Base-by-base conservation (phyloP, 2,113 vertebrate genomes). In the Sminthopsis crassicaudata region DNA sequence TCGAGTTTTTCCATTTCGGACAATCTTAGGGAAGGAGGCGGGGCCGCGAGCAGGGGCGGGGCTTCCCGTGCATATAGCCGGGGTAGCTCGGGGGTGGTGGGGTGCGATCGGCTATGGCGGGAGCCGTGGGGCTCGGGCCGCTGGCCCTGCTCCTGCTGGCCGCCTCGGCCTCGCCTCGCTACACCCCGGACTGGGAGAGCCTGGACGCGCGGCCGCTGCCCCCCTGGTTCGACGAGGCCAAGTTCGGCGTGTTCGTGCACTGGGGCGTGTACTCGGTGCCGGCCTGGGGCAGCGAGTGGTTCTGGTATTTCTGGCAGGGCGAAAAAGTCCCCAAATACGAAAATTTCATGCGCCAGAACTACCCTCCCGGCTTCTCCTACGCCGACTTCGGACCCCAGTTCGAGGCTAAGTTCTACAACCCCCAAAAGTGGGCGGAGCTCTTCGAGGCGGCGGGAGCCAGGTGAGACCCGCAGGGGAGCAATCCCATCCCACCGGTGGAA, bases 241-340 rank as follows among this genome's bases (percentile, higher is more conserved):
- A 99, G 95, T 98, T 99, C 94, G 99, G 99, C 1, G 98, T 99
- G 84, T 99, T 99, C 42, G 95, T 99, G 94, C 99, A 99, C 98
- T 99, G 99, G 99, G 99, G 99, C 0, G 99, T 99, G 95, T 99
- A 99, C 97, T 99, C 99, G 1, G 99, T 99, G 0, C 99, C 99
- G 0, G 99, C 98, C 22, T 99, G 99, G 96, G 98, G 97, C 48
- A 48, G 48, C n/a, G 99, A 99, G 98, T 99, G 99, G 99, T 99
- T 99, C 98, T 99, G 99, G 99, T 99, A 99, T 99, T 94, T 99
- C 98, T 99, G 99, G 99, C 95, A 96, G 98, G 99, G 99, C 0
- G 89, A 98, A 89, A 91, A 84, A 30, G 76, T 52, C 0, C 93
- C 98, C 0, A 91, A 96, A 2, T 99, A 98, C n/a, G 96, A 98